Conservation (phyloP, 1,140 invertebrate species). For the Drosophila paulistorum region DNA sequence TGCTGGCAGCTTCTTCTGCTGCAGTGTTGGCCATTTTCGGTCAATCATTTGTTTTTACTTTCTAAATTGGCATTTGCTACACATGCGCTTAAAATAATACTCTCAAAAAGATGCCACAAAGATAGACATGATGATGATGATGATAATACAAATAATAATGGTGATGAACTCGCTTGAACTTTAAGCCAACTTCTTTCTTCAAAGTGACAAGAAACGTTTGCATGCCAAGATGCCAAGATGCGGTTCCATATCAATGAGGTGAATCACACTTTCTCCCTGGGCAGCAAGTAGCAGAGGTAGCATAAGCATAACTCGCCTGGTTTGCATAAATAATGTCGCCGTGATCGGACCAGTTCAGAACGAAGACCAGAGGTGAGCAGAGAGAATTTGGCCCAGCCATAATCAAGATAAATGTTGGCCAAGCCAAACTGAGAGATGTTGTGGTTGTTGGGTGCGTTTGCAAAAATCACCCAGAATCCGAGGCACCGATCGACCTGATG, state of each 20-base stretch:
- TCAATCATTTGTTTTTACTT: constrained; percentile 78
- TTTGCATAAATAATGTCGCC: constrained; percentile 74
- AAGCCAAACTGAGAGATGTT: background rate
- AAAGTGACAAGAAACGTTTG: constrained; percentile 48
- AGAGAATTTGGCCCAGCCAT: constrained; percentile 41
- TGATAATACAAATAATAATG: constrained; percentile 22
- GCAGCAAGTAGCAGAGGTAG: constrained; percentile 5
- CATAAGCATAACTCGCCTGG: constrained; percentile 38
- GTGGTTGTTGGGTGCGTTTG: constrained; percentile 51
- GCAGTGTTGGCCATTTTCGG: constrained; percentile 54
- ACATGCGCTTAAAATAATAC: constrained; percentile 57
- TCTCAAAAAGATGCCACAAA: constrained; percentile 15
- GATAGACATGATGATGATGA: constrained; percentile 41
- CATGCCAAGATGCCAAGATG: constrained; percentile 36
- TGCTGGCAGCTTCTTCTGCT: constrained; percentile 39
- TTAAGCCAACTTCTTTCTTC: background rate
- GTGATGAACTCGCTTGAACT: constrained; percentile 69
- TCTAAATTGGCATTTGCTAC: constrained; percentile 79
- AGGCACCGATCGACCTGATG: constrained; percentile 59
- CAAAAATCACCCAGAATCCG: constrained; percentile 48
- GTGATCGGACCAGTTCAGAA: constrained; percentile 44
- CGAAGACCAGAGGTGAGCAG: constrained; percentile 11
- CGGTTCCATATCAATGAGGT: constrained; percentile 55
- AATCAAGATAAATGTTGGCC: constrained; percentile 79
- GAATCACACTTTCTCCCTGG: constrained; percentile 76